These are phyloP conservation scores for Caenorhabditis inopinata DNA, from an alignment of 1,140 invertebrate genomes.

Conservation along the genomic window DNA sequence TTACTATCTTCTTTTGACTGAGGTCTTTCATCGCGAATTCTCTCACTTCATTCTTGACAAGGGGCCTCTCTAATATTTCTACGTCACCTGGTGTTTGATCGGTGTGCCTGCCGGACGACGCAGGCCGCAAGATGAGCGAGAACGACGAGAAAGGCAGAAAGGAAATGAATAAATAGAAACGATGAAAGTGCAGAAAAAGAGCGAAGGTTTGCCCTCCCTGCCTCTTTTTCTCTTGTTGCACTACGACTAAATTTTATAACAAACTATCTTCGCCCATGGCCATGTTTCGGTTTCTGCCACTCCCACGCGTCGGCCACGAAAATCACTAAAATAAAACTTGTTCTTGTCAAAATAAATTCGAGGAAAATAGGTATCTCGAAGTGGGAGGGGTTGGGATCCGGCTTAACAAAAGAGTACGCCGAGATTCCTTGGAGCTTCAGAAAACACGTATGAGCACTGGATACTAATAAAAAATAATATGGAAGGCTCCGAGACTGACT, in stretches of 20 bases:
- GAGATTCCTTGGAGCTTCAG: too few species aligned
- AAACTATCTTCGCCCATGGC: background rate
- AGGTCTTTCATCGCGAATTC: background rate
- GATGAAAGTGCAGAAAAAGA: too few species aligned
- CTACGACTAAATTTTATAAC: constrained; percentile 14
- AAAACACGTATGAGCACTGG: too few species aligned
- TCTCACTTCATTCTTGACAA: background rate
- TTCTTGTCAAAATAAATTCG: background rate
- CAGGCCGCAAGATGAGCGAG: background rate
- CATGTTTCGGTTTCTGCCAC: constrained; percentile 22
- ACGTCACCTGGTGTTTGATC: constrained; percentile 25
- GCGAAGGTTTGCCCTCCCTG: background rate
- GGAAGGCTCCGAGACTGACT: too few species aligned
- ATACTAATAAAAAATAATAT: too few species aligned
- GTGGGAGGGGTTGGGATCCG: too few species aligned
- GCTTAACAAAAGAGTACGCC: too few species aligned
- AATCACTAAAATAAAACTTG: background rate
- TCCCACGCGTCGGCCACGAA: constrained; percentile 5
- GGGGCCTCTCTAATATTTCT: background rate
- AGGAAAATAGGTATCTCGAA: too few species aligned
- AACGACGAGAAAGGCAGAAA: background rate
- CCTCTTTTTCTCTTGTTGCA: background rate
- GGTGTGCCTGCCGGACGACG: background rate
- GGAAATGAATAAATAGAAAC: too few species aligned
- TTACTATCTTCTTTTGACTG: background rate